Evolutionary conservation across 2,888 invertebrate genomes (phyloP), one percentile per base, ranked within the genome.

Genomic region (Xestia xanthographa): DNA sequence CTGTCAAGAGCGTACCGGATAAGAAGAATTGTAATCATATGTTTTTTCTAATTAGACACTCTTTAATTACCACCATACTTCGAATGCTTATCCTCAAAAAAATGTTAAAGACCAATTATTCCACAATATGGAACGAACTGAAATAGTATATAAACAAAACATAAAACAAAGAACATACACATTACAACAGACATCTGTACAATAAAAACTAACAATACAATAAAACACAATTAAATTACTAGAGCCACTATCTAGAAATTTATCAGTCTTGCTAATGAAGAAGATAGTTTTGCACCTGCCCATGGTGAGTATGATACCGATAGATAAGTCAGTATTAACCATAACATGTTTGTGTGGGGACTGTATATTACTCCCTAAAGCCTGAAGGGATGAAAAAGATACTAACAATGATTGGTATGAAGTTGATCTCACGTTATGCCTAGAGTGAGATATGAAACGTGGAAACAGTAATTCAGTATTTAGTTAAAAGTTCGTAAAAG

Each of bases 201-300:
- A 38, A 72, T 77, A 72, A 86, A 74, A 70, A 72, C 56, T 63
- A 38, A 50, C 70, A 79, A 80, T 72, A 77, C 69, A 80, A 86
- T 74, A 72, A 85, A 80, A 84, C 71, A 73, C 72, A 73, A 80
- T 81, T 76, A 70, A 81, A 74, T 74, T 66, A 77, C 74, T 78
- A 17, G 43, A 48, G 72, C 14, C 41, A 38, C 68, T 82, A 75
- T 85, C 78, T 72, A 84, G 75, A 86, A 84, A 77, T 83, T 72
- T 80, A 81, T 88, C 82, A 71, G 69, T 75, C 62, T 50, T 72
- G 72, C 77, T 88, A 88, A 86, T 86, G 86, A 83, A 88, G 75
- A 85, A 77, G 75, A 83, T 86, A 81, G 78, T 76, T 60, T 29
- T 75, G 66, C 88, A 86, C 86, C 87, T 89, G 88, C 72, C 66